Conservation (phyloP, 2,888 invertebrate species). For the Diloba caeruleocephala region DNA sequence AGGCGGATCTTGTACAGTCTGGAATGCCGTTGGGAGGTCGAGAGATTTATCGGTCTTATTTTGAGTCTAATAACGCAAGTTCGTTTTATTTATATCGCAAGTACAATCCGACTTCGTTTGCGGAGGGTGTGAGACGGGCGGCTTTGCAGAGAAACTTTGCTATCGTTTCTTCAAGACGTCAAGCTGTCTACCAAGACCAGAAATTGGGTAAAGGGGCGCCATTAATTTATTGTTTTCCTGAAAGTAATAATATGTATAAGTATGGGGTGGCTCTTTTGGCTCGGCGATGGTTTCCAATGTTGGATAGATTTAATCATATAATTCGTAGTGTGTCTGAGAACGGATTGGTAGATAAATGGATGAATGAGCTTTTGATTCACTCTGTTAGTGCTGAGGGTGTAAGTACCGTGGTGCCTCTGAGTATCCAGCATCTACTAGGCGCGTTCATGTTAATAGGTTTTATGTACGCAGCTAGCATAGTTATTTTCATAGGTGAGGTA, state of each 20-base stretch:
- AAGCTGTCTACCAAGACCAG: slow-evolving; percentile 83
- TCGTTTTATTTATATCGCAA: slow-evolving; percentile 85
- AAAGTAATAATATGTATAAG: slow-evolving; percentile 83
- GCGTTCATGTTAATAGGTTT: slow-evolving; percentile 84
- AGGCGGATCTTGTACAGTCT: slow-evolving; percentile 81
- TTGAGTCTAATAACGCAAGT: slow-evolving; percentile 83
- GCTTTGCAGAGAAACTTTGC: slow-evolving; percentile 81
- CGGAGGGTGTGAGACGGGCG: slow-evolving; percentile 77
- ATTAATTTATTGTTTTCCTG: slow-evolving; percentile 82
- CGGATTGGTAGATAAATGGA: slow-evolving; percentile 86
- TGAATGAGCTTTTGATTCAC: slow-evolving; percentile 78
- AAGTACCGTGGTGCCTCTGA: slow-evolving; percentile 73
- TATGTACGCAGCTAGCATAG: slow-evolving; percentile 75
- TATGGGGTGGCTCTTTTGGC: slow-evolving; percentile 84
- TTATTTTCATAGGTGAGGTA: slow-evolving; percentile 77
- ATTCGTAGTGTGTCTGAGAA: slow-evolving; percentile 85
- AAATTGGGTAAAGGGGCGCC: slow-evolving; percentile 79
- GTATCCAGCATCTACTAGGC: slow-evolving; percentile 80
- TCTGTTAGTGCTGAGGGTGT: slow-evolving; percentile 63
- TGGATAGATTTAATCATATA: slow-evolving; percentile 79
- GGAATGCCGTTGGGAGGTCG: slow-evolving; percentile 82
- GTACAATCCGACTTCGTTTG: slow-evolving; percentile 80
- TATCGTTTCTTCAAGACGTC: slow-evolving; percentile 80
- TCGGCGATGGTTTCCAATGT: slow-evolving; percentile 84
- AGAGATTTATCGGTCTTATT: slow-evolving; percentile 85